These are phyloP conservation scores for Scaptomyza polygonia DNA, from an alignment of 2,888 invertebrate genomes.

Conservation along the genomic window DNA sequence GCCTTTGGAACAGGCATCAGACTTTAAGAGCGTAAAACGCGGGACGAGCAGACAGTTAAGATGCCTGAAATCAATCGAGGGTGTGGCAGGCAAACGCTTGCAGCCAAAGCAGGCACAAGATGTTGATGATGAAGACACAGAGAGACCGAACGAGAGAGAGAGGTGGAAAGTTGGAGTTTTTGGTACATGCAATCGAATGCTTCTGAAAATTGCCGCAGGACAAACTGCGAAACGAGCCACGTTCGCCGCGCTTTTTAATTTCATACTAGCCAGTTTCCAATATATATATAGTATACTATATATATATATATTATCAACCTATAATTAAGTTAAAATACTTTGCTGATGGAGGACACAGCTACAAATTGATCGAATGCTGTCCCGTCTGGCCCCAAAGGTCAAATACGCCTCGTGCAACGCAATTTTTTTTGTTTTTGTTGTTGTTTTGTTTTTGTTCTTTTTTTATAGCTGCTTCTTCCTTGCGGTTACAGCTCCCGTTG, in stretches of 20 bases:
- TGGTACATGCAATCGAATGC: constrained; percentile 66
- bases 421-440: too few species aligned
- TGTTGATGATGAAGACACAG: background rate
- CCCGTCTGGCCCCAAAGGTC: constrained; percentile 66
- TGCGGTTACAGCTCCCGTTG: constrained; percentile 70
- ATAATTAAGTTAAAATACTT: constrained; percentile 73
- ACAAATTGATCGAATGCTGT: constrained; percentile 77
- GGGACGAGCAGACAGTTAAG: constrained; percentile 41
- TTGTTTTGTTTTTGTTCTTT: too few species aligned
- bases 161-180: constrained; percentile 4
- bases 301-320: constrained; percentile 55
- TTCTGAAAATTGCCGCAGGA: constrained; percentile 79
- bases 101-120: constrained; percentile 37
- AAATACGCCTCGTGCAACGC: constrained; percentile 53
- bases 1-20: constrained; percentile 32
- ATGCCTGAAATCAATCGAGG: constrained; percentile 74
- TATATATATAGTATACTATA: constrained; percentile 1
- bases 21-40: background rate
- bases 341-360: constrained; percentile 60
- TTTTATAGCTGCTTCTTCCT: background rate
- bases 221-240: constrained; percentile 65
- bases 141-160: background rate
- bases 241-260: constrained; percentile 57
- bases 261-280: constrained; percentile 31
- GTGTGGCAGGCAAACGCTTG: constrained; percentile 70